A percentile compares a stretch with the other conserved stretches of the same genome.
Conservation (phyloP, 2,113 vertebrate species). For the Madoqua kirkii region DNA sequence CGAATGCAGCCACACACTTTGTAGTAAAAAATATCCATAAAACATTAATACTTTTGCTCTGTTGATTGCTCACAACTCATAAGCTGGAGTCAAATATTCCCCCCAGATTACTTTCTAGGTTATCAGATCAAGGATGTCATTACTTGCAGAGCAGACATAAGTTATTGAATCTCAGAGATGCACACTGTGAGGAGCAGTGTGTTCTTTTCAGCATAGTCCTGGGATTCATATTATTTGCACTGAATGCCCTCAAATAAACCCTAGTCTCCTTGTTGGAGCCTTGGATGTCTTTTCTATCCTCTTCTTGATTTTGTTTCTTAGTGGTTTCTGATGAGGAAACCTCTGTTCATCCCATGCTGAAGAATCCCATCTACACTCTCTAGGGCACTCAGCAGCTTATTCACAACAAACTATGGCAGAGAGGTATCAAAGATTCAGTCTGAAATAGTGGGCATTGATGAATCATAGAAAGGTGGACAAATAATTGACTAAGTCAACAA, state of each 20-base stretch:
- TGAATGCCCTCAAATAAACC: too few species aligned
- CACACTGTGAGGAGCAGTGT: neutral
- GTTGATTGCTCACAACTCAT: neutral
- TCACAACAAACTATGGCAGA: neutral
- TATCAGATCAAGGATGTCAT: neutral
- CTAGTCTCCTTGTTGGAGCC: neutral
- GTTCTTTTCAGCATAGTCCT: neutral
- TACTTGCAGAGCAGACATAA: neutral
- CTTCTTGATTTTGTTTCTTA: neutral
- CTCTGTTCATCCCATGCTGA: neutral
- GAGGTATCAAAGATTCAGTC: neutral
- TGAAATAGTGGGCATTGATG: neutral
- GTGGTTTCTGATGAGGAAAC: neutral
- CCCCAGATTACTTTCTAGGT: neutral
- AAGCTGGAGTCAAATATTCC: neutral
- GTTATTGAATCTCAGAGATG: neutral
- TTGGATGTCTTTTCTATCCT: neutral
- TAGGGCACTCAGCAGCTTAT: neutral
- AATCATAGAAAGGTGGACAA: neutral
- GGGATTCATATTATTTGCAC: accelerated
- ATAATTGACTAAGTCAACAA: neutral
- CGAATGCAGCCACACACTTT: neutral
- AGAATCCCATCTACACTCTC: neutral
- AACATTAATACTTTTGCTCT: neutral
- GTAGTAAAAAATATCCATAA: neutral